These are phyloP conservation scores for Formicarius rufipectus DNA, from an alignment of 2,113 vertebrate species.

Conservation along the genomic window DNA sequence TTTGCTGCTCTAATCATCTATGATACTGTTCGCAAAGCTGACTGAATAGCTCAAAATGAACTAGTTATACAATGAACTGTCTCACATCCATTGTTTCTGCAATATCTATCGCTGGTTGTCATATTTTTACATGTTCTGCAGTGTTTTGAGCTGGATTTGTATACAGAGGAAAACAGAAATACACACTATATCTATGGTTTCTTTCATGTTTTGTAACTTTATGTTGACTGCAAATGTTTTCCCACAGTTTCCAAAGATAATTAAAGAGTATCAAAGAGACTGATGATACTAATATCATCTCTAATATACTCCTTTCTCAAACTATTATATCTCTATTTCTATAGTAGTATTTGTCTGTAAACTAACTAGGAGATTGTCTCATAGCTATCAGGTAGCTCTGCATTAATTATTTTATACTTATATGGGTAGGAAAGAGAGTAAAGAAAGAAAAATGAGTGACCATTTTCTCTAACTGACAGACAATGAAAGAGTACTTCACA, in stretches of 20 bases:
- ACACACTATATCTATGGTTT: accelerated
- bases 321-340: not conserved
- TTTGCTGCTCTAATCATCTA: not conserved
- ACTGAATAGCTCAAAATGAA: not conserved
- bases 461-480: not conserved
- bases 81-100: not conserved
- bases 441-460: not conserved
- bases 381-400: not conserved
- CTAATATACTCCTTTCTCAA: not conserved
- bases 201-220: not conserved
- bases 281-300: not conserved
- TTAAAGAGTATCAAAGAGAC: not conserved
- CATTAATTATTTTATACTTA: not conserved
- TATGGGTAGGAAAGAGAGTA: not conserved
- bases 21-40: not conserved
- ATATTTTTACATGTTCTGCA: not conserved
- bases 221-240: not conserved
- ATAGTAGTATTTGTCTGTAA: not conserved
- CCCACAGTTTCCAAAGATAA: not conserved
- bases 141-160: not conserved
- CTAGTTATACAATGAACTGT: not conserved
- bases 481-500: not conserved
- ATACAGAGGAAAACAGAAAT: not conserved
- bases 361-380: not conserved
- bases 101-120: not conserved